Conservation (phyloP, 2,888 invertebrate species). For the Lysandra coridon region DNA sequence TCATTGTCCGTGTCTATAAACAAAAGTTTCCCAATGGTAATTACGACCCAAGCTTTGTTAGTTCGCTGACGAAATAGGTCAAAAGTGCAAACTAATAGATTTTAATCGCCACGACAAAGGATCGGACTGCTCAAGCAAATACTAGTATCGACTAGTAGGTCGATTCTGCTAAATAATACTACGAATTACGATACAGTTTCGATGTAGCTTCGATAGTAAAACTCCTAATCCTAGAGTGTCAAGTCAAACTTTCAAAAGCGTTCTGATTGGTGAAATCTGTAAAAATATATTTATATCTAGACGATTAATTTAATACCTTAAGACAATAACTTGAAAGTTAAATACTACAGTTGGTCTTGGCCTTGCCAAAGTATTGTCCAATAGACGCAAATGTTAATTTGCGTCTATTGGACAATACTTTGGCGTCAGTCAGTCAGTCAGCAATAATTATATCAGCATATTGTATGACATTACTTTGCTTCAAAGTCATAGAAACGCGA, state of each 20-base stretch:
- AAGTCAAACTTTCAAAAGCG: background rate
- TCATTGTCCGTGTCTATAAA: background rate
- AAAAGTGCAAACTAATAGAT: conserved; percentile 26
- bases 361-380: background rate
- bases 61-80: conserved; percentile 23
- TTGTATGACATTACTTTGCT: background rate
- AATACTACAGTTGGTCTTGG: background rate
- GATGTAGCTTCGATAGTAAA: too few relatives aligned
- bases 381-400: background rate
- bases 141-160: background rate
- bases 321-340: background rate
- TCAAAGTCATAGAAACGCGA: background rate
- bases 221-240: too few relatives aligned
- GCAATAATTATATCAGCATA: background rate
- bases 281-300: background rate
- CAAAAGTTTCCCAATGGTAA: conserved; percentile 11
- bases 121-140: conserved; percentile 7
- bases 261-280: background rate
- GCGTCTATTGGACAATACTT: background rate
- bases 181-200: too few relatives aligned
- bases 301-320: too few relatives aligned
- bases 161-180: background rate
- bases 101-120: conserved; percentile 23
- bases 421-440: background rate
- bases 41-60: conserved; percentile 7